These are phyloP conservation scores for Prorops nasuta DNA, from an alignment of 1,140 invertebrate genomes.

Conservation along the genomic window DNA sequence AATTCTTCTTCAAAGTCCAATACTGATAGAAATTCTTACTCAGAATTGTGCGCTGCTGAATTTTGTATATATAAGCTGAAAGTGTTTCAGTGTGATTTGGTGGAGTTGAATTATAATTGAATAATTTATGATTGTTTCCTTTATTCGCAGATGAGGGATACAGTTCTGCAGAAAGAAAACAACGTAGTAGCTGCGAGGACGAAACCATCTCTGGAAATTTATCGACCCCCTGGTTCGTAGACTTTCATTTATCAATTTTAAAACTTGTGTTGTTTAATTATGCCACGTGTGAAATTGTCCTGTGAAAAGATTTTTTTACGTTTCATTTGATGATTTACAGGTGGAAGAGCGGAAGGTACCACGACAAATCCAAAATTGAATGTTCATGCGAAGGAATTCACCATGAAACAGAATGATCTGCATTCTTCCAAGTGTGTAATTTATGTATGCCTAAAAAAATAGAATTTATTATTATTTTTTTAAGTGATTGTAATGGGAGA, in stretches of 20 bases:
- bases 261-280: no score
- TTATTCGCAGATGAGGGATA: conserved; percentile 57
- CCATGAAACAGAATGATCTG: conserved; percentile 68
- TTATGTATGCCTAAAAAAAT: neutral
- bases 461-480: neutral
- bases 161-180: conserved; percentile 48
- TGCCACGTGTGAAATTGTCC: neutral
- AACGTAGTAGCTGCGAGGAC: conserved; percentile 42
- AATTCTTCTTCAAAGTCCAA: no score
- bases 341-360: conserved; percentile 48
- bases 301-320: neutral
- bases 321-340: conserved; percentile 21
- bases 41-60: no score
- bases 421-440: conserved; percentile 62
- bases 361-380: conserved; percentile 63
- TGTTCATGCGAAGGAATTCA: conserved; percentile 83
- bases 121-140: no score
- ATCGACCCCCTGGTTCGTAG: conserved; percentile 77
- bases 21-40: no score
- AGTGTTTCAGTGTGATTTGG: no score
- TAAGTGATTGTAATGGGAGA: neutral
- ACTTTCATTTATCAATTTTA: no score
- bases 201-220: conserved; percentile 83
- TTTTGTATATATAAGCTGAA: no score
- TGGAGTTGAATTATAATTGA: conserved; percentile 23